These are phyloP conservation scores for Acanthosoma haemorrhoidale DNA, from an alignment of 2,888 invertebrate species.

Conservation along the genomic window DNA sequence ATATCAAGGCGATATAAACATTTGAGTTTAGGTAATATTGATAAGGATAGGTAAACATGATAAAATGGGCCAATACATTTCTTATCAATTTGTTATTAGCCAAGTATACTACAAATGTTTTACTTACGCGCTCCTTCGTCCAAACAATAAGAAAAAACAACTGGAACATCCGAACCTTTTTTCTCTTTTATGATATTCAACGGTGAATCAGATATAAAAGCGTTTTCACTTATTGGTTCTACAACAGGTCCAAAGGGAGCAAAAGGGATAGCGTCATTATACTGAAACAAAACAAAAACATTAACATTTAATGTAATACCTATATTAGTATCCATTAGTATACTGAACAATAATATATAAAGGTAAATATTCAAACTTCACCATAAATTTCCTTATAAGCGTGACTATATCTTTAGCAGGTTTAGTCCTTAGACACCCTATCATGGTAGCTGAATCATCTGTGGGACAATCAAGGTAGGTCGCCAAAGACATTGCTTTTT, in stretches of 20 bases:
- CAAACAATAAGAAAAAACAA: background rate
- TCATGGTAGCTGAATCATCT: constrained; percentile 51
- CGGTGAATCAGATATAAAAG: background rate
- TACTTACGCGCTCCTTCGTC: no score
- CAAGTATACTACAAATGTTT: no score
- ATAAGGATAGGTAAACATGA: no score
- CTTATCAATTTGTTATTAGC: no score
- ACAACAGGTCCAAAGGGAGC: background rate
- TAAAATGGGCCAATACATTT: no score
- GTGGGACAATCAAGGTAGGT: constrained; percentile 60
- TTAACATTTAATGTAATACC: no score
- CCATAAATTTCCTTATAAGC: constrained; percentile 51
- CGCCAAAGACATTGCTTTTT: constrained; percentile 59
- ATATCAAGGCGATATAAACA: no score
- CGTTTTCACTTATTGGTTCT: background rate
- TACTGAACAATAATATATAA: background rate
- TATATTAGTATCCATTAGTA: background rate
- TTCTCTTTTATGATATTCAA: background rate
- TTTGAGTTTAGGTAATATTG: no score
- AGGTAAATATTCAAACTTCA: no score
- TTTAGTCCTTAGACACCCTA: constrained; percentile 59
- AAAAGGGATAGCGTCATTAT: background rate
- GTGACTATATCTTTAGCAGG: constrained; percentile 56
- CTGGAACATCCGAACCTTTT: background rate
- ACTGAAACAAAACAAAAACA: no score